Evolutionary conservation across 2,113 vertebrate genomes (phyloP), one percentile per base, ranked within the genome.

Genomic region (Lepisosteus oculatus): DNA sequence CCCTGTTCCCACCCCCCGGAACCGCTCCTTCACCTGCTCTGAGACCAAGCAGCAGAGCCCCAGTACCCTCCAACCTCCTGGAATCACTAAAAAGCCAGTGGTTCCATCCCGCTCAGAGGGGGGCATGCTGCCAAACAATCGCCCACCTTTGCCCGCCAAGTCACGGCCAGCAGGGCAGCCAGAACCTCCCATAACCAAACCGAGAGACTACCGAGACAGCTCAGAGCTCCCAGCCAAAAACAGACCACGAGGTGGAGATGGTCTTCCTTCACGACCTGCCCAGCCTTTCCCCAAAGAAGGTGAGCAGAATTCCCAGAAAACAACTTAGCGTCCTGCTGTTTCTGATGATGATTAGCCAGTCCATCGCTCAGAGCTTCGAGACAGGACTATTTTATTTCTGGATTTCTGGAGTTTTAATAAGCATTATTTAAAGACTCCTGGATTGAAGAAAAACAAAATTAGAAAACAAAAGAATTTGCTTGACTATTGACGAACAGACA

Each of bases 11-110:
- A 85, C 85, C 0, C 92, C 92, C 56, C 86, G 92, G 14, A 87
- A 90, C 72, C 95, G 95, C 13, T 96, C 97, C 74, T 96, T 87
- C 67, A 99, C 96, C 29, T 95, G 88, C 80, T 93, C 95, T 0
- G 81, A 89, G 61, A 85, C 85, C 17, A 96, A 94, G 83, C 80
- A 80, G 0, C 89, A 86, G 71, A 12, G 67, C 5, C 7, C 74
- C 0, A 2, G 71, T n/a, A 1, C 73, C 41, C 3, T 76, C 8
- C 88, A 85, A 45, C 86, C 76, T 3, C 72, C 84, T 0, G 71
- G 78, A 4, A 72, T 79, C 0, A 75, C 80, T 74, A 97, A 97
- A 84, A 95, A 95, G 76, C 85, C 89, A 0, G 81, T 93, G 80
- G 91, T 95, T 77, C 90, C 94, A 0, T 86, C 84, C 0, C 91